phyloP scores from a whole-genome alignment of 2,888 invertebrate species.

The Ditula angustiorana region DNA sequence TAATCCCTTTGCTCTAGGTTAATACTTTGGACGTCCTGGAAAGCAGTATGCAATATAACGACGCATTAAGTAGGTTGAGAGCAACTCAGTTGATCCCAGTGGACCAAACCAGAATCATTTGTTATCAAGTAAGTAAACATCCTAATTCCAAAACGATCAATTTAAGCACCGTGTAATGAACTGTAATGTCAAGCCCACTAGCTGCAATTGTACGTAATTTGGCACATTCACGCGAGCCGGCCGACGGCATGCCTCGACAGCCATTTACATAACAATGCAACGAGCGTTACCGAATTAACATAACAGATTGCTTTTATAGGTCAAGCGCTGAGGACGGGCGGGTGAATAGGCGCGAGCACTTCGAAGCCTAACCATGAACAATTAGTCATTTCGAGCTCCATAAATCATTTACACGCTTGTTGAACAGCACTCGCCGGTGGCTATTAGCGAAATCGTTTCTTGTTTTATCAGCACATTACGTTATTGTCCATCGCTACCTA shows the following conservation, averaged over 20 bases:
- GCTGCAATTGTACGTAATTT: constrained; percentile 36
- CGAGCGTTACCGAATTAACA: constrained; percentile 69
- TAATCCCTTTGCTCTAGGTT: background rate
- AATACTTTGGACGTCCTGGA: too few species aligned
- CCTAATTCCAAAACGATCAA: constrained; percentile 20
- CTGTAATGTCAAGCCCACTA: constrained; percentile 14
- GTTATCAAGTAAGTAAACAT: constrained; percentile 26
- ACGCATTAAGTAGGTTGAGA: background rate
- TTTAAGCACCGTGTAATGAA: constrained; percentile 22
- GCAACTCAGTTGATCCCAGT: background rate
- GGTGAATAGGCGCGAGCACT: constrained; percentile 16
- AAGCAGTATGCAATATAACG: too few species aligned
- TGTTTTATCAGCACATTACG: constrained; percentile 23
- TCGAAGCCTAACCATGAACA: constrained; percentile 37
- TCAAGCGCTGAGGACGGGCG: constrained; percentile 51
- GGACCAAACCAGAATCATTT: background rate
- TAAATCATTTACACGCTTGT: constrained; percentile 34
- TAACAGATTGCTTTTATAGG: constrained; percentile 72
- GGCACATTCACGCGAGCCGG: constrained; percentile 22
- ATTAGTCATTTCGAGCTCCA: constrained; percentile 42
- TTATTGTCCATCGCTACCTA: constrained; percentile 19
- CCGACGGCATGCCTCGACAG: constrained; percentile 3
- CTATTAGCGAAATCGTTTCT: constrained; percentile 27
- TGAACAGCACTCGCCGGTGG: constrained; percentile 8
- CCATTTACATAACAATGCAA: constrained; percentile 74